phyloP scores from a whole-genome alignment of 2,888 invertebrate genomes.

The Anthophora plumipes region DNA sequence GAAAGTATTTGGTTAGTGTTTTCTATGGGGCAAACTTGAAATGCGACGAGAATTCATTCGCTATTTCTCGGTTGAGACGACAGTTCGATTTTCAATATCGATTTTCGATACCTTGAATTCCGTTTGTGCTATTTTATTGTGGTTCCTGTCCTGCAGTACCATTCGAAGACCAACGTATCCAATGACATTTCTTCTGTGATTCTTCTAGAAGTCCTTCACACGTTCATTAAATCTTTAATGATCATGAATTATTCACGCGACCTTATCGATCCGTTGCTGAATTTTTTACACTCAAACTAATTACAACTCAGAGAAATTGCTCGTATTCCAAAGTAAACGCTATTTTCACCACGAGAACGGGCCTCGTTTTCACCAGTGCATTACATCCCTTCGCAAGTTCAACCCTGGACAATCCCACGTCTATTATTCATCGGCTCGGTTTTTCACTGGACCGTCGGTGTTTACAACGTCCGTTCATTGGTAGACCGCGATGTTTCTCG shows the following conservation, averaged over 20 bases:
- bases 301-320: background rate
- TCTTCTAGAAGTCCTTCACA: background rate
- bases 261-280: background rate
- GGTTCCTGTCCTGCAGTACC: too few relatives aligned
- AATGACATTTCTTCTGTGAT: background rate
- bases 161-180: too few relatives aligned
- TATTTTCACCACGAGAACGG: background rate
- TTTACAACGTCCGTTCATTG: conserved; percentile 24
- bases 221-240: background rate
- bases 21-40: too few relatives aligned
- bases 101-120: too few relatives aligned
- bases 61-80: too few relatives aligned
- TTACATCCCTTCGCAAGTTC: background rate
- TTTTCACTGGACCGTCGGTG: conserved; percentile 1
- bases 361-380: background rate
- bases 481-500: background rate
- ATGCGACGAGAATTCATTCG: too few relatives aligned
- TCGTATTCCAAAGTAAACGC: background rate
- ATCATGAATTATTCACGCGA: conserved; percentile 1
- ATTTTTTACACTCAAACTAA: background rate
- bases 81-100: too few relatives aligned
- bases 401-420: background rate
- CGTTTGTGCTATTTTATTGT: too few relatives aligned
- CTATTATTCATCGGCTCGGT: conserved; percentile 14
- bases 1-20: too few relatives aligned